phyloP scores from a whole-genome alignment of 2,113 vertebrate genomes.

The Chaetodon trifascialis region DNA sequence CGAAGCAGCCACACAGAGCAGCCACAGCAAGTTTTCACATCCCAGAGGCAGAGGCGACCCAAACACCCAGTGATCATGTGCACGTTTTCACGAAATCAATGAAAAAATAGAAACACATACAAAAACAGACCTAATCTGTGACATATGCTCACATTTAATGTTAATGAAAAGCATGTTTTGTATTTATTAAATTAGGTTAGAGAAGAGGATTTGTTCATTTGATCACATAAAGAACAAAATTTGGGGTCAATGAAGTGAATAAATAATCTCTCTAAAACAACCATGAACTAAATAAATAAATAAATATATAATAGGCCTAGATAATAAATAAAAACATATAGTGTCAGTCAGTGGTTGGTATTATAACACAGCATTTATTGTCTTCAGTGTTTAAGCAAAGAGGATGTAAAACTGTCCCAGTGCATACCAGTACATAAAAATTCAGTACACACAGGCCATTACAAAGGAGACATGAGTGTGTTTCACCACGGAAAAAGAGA shows the following conservation, averaged over 20 bases:
- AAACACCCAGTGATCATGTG: background rate
- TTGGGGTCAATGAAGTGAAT: background rate
- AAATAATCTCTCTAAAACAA: background rate
- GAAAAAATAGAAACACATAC: background rate
- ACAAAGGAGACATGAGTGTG: background rate
- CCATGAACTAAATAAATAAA: background rate
- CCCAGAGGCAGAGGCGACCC: constrained; percentile 8
- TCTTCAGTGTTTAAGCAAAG: background rate
- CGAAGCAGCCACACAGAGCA: constrained; percentile 61
- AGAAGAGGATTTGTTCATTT: background rate
- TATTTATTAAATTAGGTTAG: background rate
- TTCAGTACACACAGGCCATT: too few relatives aligned
- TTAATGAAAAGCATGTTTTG: background rate
- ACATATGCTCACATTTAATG: background rate
- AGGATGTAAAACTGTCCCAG: background rate
- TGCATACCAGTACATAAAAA: background rate
- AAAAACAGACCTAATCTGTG: background rate
- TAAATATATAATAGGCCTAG: too few relatives aligned
- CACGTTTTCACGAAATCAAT: background rate
- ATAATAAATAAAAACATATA: background rate
- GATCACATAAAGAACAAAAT: background rate
- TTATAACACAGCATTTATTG: too few relatives aligned
- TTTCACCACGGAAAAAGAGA: background rate
- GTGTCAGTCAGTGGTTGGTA: background rate
- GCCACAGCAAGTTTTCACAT: constrained; percentile 32